A percentile compares a stretch with the other conserved stretches of the same genome.
These are phyloP conservation scores for Microchirus variegatus DNA, from an alignment of 2,797 vertebrate species.

Conservation along the genomic window DNA sequence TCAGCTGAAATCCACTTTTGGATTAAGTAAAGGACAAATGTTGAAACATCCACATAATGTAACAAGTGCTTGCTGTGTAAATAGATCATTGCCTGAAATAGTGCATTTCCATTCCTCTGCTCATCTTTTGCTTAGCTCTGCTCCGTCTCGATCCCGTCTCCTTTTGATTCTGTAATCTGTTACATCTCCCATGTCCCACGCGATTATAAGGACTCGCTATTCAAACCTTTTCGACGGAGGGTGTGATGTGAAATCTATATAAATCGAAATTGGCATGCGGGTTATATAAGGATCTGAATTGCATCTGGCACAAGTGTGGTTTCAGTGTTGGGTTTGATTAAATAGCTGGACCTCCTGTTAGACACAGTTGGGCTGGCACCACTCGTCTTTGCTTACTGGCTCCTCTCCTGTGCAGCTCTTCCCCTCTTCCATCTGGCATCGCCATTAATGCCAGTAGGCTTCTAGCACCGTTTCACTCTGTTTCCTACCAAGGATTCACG, in stretches of 20 bases:
- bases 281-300: slow-evolving; percentile 79
- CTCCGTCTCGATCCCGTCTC: slow-evolving; percentile 1
- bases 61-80: slow-evolving; percentile 16
- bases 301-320: slow-evolving; percentile 81
- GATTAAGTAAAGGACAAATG: slow-evolving; percentile 53
- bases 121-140: slow-evolving; percentile 6
- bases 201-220: slow-evolving; percentile 40
- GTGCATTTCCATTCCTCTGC: slow-evolving; percentile 8
- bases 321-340: slow-evolving; percentile 83
- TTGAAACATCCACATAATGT: slow-evolving; percentile 18
- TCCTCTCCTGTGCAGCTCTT: slow-evolving; percentile 75
- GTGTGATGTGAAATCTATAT: slow-evolving; percentile 68
- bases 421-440: slow-evolving; percentile 80
- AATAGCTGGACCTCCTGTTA: slow-evolving; percentile 83
- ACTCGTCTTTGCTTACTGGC: slow-evolving; percentile 78
- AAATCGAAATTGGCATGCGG: slow-evolving; percentile 77
- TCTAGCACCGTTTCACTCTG: slow-evolving; percentile 52
- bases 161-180: slow-evolving; percentile 10
- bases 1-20: slow-evolving; percentile 33
- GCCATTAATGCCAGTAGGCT: slow-evolving; percentile 75
- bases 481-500: slow-evolving; percentile 52
- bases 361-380: slow-evolving; percentile 83
- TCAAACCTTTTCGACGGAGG: slow-evolving; percentile 58
- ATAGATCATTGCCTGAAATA: slow-evolving; percentile 6
- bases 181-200: slow-evolving; percentile 14